Evolutionary conservation across 2,113 vertebrate genomes (phyloP).

Genomic region (Camelus bactrianus): DNA sequence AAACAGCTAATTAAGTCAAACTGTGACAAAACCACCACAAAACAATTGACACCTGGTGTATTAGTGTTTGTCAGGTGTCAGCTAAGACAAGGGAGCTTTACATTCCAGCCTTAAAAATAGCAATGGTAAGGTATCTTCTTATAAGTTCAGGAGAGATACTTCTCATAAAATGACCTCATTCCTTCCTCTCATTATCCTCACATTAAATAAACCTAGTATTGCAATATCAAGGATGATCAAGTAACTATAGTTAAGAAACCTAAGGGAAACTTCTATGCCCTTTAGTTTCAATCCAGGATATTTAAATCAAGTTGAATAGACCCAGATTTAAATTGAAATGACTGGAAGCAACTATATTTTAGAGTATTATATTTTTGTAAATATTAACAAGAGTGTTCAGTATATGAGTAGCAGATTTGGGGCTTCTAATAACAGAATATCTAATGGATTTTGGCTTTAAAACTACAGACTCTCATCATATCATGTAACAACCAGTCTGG

Average conservation of each 20-base stretch:
- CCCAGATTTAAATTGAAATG: neutral
- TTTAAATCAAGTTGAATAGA: neutral
- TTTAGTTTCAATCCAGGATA: neutral
- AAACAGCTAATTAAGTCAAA: constrained; percentile 62
- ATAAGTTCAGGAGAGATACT: neutral
- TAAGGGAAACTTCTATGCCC: neutral
- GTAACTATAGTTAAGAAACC: neutral
- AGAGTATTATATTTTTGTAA: neutral
- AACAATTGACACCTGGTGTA: neutral
- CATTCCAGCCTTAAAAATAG: constrained; percentile 9
- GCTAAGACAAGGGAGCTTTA: constrained; percentile 9
- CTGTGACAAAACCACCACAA: neutral
- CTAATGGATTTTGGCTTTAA: neutral
- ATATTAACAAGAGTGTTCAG: neutral
- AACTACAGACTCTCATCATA: neutral
- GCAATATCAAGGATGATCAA: neutral
- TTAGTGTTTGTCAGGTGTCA: constrained; percentile 18
- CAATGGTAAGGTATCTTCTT: neutral
- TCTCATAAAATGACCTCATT: neutral
- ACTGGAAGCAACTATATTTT: neutral
- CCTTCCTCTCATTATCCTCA: neutral
- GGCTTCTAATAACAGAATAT: neutral
- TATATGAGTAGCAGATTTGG: neutral
- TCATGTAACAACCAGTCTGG: neutral
- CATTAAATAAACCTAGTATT: neutral